phyloP scores from a whole-genome alignment of 1,140 invertebrate genomes.

The Zaprionus taronus region DNA sequence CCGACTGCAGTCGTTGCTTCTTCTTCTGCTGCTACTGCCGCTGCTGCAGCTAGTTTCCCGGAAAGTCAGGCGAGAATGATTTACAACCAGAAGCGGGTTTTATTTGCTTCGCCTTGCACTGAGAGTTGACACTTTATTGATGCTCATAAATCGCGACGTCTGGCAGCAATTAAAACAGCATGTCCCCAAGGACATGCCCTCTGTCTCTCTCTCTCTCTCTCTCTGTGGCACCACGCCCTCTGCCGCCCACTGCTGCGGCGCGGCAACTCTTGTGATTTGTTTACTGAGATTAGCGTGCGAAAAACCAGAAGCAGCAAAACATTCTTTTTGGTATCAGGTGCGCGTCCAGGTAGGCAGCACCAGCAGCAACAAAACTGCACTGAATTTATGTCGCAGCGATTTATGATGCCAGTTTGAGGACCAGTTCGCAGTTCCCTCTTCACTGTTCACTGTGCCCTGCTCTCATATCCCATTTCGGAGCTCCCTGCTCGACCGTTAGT shows the following conservation, averaged over 20 bases:
- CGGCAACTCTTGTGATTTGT: constrained; percentile 65
- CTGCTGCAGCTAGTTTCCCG: constrained; percentile 55
- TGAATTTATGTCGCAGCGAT: constrained; percentile 76
- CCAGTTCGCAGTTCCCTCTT: constrained; percentile 18
- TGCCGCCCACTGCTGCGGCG: not conserved
- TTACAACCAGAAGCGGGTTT: constrained; percentile 73
- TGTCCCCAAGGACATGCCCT: constrained; percentile 73
- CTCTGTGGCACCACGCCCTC: not conserved
- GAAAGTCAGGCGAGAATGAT: constrained; percentile 70
- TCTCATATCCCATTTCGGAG: constrained; percentile 29
- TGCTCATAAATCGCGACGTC: constrained; percentile 78
- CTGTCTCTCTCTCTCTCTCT: constrained; percentile 5
- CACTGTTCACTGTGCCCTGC: not conserved
- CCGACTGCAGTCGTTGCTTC: constrained; percentile 7
- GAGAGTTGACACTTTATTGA: constrained; percentile 80
- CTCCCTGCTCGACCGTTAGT: constrained; percentile 50
- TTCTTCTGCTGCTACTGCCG: not conserved
- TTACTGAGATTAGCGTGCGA: constrained; percentile 76
- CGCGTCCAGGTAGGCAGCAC: constrained; percentile 50
- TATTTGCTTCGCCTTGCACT: constrained; percentile 50
- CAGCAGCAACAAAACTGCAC: constrained; percentile 58
- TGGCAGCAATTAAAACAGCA: constrained; percentile 81
- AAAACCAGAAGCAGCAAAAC: constrained; percentile 61
- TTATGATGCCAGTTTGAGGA: constrained; percentile 51
- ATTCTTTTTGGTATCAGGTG: constrained; percentile 66